phyloP scores from a whole-genome alignment of 2,797 vertebrate species.

The Zalophus californianus region DNA sequence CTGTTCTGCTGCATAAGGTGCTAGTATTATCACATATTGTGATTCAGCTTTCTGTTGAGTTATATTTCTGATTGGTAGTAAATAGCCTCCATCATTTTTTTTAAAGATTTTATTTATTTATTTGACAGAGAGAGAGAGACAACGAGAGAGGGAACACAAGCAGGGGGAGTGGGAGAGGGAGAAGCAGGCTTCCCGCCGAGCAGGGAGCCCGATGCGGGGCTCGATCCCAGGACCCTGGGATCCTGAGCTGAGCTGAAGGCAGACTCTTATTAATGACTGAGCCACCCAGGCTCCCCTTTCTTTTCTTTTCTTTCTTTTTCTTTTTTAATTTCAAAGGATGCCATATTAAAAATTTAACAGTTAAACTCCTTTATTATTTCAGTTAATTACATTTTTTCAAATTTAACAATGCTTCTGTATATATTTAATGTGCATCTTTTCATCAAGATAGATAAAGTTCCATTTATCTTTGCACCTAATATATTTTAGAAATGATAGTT shows the following conservation, averaged over 20 bases:
- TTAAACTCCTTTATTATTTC: not conserved
- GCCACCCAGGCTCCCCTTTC: too few species aligned
- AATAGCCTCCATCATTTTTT: not conserved
- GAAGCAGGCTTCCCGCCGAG: too few species aligned
- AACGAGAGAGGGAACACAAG: too few species aligned
- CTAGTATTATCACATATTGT: not conserved
- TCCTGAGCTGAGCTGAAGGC: too few species aligned
- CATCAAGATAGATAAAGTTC: slow-evolving; percentile 9
- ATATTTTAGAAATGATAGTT: not conserved
- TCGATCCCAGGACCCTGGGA: too few species aligned
- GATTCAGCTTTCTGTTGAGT: not conserved
- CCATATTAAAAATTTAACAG: not conserved
- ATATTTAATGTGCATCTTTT: not conserved
- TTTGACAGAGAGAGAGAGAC: too few species aligned
- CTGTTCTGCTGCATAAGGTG: not conserved
- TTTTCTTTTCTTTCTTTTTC: too few species aligned
- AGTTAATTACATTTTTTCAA: slow-evolving; percentile 1
- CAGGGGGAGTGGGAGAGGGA: too few species aligned
- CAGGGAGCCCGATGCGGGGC: too few species aligned
- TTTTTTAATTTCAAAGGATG: not conserved
- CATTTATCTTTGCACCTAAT: not conserved
- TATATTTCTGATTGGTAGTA: not conserved
- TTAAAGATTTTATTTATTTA: too few species aligned
- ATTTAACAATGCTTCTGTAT: not conserved
- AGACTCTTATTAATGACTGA: too few species aligned